Percentiles rank a stretch among this genome's conserved stretches.
Conservation (phyloP, 2,113 vertebrate genomes). For the Ailurus styani region DNA sequence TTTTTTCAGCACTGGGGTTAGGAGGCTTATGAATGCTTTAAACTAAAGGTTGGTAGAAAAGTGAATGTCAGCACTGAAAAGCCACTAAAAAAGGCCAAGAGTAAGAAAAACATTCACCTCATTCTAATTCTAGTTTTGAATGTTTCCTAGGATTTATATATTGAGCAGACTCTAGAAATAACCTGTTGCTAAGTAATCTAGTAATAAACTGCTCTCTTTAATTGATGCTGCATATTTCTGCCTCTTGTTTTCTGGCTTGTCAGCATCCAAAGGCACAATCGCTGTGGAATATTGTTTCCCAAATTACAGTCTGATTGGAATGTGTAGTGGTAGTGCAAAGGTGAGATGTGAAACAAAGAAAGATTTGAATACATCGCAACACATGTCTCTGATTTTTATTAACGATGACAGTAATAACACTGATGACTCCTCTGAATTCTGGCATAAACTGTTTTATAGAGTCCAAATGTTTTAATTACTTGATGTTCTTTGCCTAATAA, state of each 20-base stretch:
- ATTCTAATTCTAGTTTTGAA: slow-evolving; percentile 43
- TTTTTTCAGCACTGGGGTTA: neutral
- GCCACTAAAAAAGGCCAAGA: neutral
- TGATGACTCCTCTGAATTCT: slow-evolving; percentile 75
- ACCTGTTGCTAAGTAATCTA: slow-evolving; percentile 78
- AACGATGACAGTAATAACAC: slow-evolving; percentile 80
- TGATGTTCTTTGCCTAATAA: slow-evolving; percentile 76
- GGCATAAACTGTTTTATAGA: slow-evolving; percentile 76
- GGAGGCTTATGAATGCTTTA: neutral
- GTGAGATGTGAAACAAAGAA: slow-evolving; percentile 82
- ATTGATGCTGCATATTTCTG: slow-evolving; percentile 70
- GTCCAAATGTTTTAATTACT: slow-evolving; percentile 82
- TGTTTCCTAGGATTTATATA: slow-evolving; percentile 67
- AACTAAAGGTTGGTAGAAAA: neutral
- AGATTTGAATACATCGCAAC: slow-evolving; percentile 78
- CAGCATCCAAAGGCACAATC: slow-evolving; percentile 66
- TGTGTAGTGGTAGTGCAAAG: slow-evolving; percentile 79
- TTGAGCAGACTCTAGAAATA: slow-evolving; percentile 56
- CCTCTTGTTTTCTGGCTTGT: slow-evolving; percentile 67
- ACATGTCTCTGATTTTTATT: slow-evolving; percentile 81
- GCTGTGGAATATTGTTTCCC: slow-evolving; percentile 76
- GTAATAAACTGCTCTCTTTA: slow-evolving; percentile 75
- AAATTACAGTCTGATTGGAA: slow-evolving; percentile 82
- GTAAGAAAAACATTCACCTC: slow-evolving; percentile 43
- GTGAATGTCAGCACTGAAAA: neutral